Evolutionary conservation across 2,888 invertebrate genomes (phyloP), one percentile per base, ranked within the genome.

Genomic region (Fabriciana adippe): DNA sequence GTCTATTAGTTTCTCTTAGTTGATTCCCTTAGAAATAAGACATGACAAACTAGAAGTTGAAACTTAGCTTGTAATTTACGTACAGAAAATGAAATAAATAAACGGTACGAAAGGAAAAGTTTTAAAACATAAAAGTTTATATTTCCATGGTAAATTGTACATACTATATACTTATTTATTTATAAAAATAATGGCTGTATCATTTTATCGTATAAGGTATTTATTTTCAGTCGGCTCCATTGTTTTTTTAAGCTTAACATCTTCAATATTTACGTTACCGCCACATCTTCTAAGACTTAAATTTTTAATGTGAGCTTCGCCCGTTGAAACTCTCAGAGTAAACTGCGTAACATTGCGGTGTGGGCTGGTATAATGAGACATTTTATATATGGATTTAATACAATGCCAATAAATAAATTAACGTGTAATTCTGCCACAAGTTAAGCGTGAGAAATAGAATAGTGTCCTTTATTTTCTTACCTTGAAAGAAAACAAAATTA

Each of bases 271-370:
- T 77, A 76, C 60, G 35, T 55, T 60, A 35, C 72, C 67, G 70
- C 72, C 69, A 73, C 71, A 75, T 76, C 75, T 72, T 73, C 69
- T 57, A 61, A 71, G 71, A 71, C 63, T 68, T 76, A 74, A 75
- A 79, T 80, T 76, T 77, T 79, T 78, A 77, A 80, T 76, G 75
- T 66, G 62, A 66, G 71, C 75, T 66, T 69, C 74, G 70, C 68
- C 71, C 71, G 72, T 69, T 64, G 69, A 75, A 73, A 71, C 75
- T 73, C 65, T 66, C 53, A 64, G 68, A 61, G 62, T 66, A 61
- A 66, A 71, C 56, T 65, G 56, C 69, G 61, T 69, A 64, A 73
- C 71, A 70, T 67, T 70, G 68, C 68, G 69, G 64, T 70, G 71
- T 72, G 66, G 59, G 68, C 57, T 63, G 55, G 71, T 67, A 65